Base-by-base conservation (phyloP, 1,140 invertebrate species). In the Euglossa dilemma region DNA sequence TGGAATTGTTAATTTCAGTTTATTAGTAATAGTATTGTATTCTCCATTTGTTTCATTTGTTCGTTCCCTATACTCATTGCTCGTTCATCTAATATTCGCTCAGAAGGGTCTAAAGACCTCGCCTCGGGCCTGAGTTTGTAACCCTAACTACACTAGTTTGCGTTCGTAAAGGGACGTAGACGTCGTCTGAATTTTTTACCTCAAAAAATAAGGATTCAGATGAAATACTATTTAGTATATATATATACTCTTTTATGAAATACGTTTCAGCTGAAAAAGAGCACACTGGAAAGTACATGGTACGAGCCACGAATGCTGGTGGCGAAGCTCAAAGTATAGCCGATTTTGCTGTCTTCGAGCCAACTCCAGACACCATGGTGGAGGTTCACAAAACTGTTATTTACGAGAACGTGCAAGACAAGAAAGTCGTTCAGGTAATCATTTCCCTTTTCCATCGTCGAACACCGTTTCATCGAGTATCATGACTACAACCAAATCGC, bases 301-400 rank as follows among this genome's bases (percentile, higher is more conserved):
- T 97, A 20, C 94, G 95, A 74, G 97, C 97, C 9, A 95, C 95
- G 1, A 97, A 97, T 93, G 94, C 95, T 57, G 97, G 96, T 23
- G 97, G 97, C 8, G 96, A 97, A 93, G 96, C 97, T 45, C 96
- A 96, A 91, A 97, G 97, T 91, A 96, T 96, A 81, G 97, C 97
- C 11, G 97, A 97, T 92, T 96, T 97, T 85, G 95, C 96, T 72
- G 96, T 97, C 12, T 95, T 97, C 77, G 96, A 97, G 86, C 95
- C 96, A 57, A 95, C 95, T n/a, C 96, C 96, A 1, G 96, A 96
- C 83, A 95, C 95, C 11, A 95, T 96, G 95, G 94, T 96, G 28
- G 96, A 96, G 90, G 95, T 96, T n/a, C 95, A 96, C 47, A 96
- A 96, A 91, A 96, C 96, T 23, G 95, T 96, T 54, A 94, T 96